Percentiles rank a stretch among this genome's conserved stretches.
These are phyloP conservation scores for Himalopsyche phryganea DNA, from an alignment of 1,140 invertebrate species.

Conservation along the genomic window DNA sequence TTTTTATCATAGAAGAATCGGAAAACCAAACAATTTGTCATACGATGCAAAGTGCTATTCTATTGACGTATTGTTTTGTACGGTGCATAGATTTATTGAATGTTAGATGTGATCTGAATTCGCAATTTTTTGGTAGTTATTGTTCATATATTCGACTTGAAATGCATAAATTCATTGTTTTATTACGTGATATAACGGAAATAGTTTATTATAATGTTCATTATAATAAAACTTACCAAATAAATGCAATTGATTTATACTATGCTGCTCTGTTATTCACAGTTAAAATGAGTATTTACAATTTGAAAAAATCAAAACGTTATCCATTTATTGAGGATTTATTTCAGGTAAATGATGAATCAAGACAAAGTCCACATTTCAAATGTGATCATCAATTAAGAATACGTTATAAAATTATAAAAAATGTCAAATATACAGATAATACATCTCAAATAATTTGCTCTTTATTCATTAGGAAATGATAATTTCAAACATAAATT, in stretches of 20 bases:
- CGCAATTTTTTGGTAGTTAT: not conserved
- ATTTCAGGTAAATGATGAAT: too few species aligned
- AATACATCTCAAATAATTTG: too few species aligned
- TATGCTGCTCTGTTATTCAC: too few species aligned
- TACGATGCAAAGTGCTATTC: conserved; percentile 5
- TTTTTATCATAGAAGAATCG: conserved; percentile 17
- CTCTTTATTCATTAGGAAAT: too few species aligned
- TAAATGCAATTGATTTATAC: not conserved
- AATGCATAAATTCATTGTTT: not conserved
- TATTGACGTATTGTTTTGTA: conserved; percentile 15
- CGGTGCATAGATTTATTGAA: not conserved
- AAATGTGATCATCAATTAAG: too few species aligned
- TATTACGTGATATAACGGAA: not conserved
- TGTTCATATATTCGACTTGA: not conserved
- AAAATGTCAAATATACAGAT: too few species aligned
- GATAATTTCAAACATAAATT: too few species aligned
- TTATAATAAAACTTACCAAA: not conserved
- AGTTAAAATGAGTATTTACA: too few species aligned
- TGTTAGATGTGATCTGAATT: not conserved
- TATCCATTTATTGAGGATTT: too few species aligned
- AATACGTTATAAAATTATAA: too few species aligned
- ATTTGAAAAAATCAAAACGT: too few species aligned
- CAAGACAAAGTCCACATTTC: too few species aligned
- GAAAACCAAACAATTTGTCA: conserved; percentile 17
- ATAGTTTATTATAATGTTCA: not conserved